phyloP scores from a whole-genome alignment of 2,797 vertebrate species.

The Esox lucius region DNA sequence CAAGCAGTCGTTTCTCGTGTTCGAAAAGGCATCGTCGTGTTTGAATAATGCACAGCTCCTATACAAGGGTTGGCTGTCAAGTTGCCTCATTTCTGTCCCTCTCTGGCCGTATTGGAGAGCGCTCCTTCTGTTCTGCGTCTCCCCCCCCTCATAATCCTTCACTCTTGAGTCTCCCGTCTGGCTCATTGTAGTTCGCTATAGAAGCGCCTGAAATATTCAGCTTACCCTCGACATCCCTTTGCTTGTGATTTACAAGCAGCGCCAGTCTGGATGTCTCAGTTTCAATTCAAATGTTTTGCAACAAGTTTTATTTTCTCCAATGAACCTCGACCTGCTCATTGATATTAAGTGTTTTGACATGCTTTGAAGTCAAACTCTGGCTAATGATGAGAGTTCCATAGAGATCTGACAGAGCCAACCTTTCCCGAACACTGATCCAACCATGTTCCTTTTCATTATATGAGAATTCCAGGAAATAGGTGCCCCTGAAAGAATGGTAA shows the following conservation, averaged over 20 bases:
- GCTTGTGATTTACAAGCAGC: neutral
- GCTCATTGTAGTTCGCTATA: neutral
- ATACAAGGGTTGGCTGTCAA: slow-evolving; percentile 7
- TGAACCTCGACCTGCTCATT: neutral
- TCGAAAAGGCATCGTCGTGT: slow-evolving; percentile 51
- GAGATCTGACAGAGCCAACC: neutral
- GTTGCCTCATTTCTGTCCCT: neutral
- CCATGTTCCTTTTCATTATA: slow-evolving; percentile 24
- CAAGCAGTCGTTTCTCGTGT: slow-evolving; percentile 15
- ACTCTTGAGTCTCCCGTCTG: neutral
- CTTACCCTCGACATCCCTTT: neutral
- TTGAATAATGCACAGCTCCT: slow-evolving; percentile 47
- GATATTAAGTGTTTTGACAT: neutral
- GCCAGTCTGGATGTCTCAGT: neutral
- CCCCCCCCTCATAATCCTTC: neutral
- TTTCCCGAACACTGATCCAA: neutral
- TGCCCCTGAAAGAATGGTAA: neutral
- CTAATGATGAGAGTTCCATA: neutral
- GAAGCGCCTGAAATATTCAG: neutral
- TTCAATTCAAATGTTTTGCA: neutral
- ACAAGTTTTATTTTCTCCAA: neutral
- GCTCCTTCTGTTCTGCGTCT: slow-evolving; percentile 7
- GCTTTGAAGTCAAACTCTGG: neutral
- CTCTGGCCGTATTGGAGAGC: slow-evolving; percentile 30
- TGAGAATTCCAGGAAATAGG: slow-evolving; percentile 30